These are phyloP conservation scores for Lasioglossum leucozonium DNA, from an alignment of 2,888 invertebrate species.

Conservation along the genomic window DNA sequence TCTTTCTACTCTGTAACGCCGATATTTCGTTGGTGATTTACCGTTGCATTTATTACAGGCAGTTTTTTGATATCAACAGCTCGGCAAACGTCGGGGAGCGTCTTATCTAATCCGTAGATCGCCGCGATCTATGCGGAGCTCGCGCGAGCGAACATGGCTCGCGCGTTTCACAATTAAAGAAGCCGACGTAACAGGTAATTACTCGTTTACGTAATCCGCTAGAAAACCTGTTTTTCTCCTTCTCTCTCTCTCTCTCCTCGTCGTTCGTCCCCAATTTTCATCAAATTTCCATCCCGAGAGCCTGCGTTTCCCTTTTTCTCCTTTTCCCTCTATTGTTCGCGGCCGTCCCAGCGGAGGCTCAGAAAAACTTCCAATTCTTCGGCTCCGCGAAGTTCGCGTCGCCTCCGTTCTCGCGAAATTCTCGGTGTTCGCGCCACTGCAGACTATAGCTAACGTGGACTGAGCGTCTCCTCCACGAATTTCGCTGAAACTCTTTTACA, in stretches of 20 bases:
- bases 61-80: not conserved
- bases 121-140: conserved; percentile 6
- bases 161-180: conserved; percentile 53
- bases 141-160: conserved; percentile 9
- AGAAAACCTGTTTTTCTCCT: conserved; percentile 14
- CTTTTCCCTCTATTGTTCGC: conserved; percentile 8
- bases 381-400: conserved; percentile 55
- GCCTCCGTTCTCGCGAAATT: conserved; percentile 55
- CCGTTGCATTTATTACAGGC: not conserved
- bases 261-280: conserved; percentile 36
- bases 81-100: not conserved
- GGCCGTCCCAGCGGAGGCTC: conserved; percentile 19
- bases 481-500: conserved; percentile 15
- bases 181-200: conserved; percentile 64
- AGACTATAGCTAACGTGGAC: not conserved
- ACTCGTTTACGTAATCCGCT: conserved; percentile 60
- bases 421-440: conserved; percentile 28
- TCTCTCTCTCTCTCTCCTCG: not conserved
- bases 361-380: conserved; percentile 52
- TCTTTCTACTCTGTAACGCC: not conserved
- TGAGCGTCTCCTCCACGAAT: conserved; percentile 23
- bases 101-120: conserved; percentile 11
- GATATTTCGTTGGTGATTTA: not conserved
- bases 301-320: not conserved
- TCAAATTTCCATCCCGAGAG: conserved; percentile 44